Base-by-base conservation (phyloP, 2,888 invertebrate genomes). In the Eudemis profundana region DNA sequence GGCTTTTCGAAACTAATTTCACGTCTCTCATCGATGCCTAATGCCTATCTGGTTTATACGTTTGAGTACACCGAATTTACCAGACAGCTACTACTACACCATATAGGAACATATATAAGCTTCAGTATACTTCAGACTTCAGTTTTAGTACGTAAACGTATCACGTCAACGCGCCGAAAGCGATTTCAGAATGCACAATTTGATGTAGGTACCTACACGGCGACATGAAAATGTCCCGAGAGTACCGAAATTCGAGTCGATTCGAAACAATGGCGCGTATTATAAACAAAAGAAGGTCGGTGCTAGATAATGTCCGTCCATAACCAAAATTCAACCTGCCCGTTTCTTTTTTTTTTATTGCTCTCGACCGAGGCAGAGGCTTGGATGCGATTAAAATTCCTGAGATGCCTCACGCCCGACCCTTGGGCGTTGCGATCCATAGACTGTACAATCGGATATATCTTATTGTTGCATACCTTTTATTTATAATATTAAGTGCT, bases 361-460 rank as follows among this genome's bases (percentile, higher is more conserved):
- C 79, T 74, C 78, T 82, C 78, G 78, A 74, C 76, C 74, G 78
- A 77, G 81, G 79, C 83, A 76, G 80, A 77, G 85, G 84, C 84
- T 85, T 85, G 85, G 89, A 85, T 86, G 83, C 92, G 91, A 92
- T 91, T 91, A 92, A 92, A 86, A 92, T 92, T 92, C 92, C 86
- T 83, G 75, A 81, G 85, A 89, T 89, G 83, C 89, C 89, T 88
- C 86, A 85, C 90, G 90, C 89, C 87, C 83, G 79, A 78, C 82
- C 83, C 82, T 80, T 76, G 73, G 78, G 79, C 79, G 72, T 72
- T 70, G 70, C 72, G 78, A 78, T 78, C 77, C 78, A 78, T 78
- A 86, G 87, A 86, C 70, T 74, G 70, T 76, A 73, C 78, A 81
- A 79, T 56, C 23, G 44, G 49, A 64, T 42, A 53, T 64, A 60